Percentiles rank a stretch among this genome's conserved stretches.
These are phyloP conservation scores for Nesoenas mayeri DNA, from an alignment of 2,113 vertebrate genomes.

Conservation along the genomic window DNA sequence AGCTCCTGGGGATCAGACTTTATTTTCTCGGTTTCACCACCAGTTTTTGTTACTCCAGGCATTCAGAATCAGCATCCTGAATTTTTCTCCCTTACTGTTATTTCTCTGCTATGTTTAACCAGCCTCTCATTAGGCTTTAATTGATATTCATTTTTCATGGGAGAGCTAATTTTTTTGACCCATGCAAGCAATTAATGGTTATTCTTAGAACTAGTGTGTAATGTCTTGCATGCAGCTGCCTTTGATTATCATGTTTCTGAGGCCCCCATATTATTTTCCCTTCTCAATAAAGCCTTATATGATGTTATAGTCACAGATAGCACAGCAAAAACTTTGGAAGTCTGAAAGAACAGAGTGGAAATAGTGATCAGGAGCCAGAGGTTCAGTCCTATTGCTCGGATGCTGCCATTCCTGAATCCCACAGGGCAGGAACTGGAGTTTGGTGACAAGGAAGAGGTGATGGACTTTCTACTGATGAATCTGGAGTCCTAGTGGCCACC, in stretches of 20 bases:
- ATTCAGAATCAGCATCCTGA: background rate
- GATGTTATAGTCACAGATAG: conserved; percentile 46
- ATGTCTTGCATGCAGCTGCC: conserved; percentile 64
- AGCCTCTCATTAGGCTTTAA: conserved; percentile 30
- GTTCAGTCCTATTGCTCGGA: background rate
- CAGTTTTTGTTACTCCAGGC: background rate
- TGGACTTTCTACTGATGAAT: background rate
- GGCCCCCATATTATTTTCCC: conserved; percentile 60
- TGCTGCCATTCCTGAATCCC: background rate
- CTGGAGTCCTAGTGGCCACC: background rate
- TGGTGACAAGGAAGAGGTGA: background rate
- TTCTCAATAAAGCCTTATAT: conserved; percentile 44
- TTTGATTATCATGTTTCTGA: conserved; percentile 71
- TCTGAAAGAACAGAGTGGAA: conserved; percentile 38
- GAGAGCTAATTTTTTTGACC: conserved; percentile 34
- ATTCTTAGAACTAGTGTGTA: conserved; percentile 28
- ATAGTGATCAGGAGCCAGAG: background rate
- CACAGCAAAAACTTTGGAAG: conserved; percentile 29
- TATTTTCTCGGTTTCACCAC: background rate
- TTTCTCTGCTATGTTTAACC: conserved; percentile 3
- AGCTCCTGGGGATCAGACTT: background rate
- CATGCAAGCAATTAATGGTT: conserved; percentile 30
- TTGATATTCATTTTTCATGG: conserved; percentile 26
- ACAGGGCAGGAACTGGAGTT: background rate
- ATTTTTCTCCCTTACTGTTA: background rate